Conservation (phyloP, 2,888 invertebrate genomes). For the Ochlodes sylvanus region DNA sequence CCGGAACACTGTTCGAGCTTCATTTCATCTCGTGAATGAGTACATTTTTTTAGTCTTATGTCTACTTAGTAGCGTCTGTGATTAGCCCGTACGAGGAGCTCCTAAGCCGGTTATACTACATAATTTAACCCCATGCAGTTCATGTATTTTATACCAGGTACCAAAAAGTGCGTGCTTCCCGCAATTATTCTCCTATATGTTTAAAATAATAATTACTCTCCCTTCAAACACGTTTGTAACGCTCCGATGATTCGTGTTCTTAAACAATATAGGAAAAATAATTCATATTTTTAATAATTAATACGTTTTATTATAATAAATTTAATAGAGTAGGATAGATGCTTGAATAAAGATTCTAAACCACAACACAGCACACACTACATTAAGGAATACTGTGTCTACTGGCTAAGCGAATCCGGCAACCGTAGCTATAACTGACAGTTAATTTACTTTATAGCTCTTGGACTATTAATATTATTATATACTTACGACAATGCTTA, state of each 20-base stretch:
- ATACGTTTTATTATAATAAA: too few relatives aligned
- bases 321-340: too few relatives aligned
- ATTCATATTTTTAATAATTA: too few relatives aligned
- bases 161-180: background rate
- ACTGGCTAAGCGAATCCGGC: background rate
- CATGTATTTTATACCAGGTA: background rate
- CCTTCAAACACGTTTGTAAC: conserved; percentile 4
- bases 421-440: too few relatives aligned
- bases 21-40: background rate
- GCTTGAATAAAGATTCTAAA: too few relatives aligned
- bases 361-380: too few relatives aligned
- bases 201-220: background rate
- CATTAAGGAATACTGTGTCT: too few relatives aligned
- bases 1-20: background rate
- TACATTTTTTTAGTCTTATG: background rate
- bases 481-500: background rate
- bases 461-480: background rate
- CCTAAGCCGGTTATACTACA: too few relatives aligned
- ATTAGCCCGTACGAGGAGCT: too few relatives aligned
- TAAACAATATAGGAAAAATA: background rate
- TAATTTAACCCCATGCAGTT: too few relatives aligned
- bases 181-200: background rate
- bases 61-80: background rate
- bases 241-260: conserved; percentile 26
- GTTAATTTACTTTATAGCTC: too few relatives aligned